These are phyloP conservation scores for Osmerus eperlanus DNA, from an alignment of 2,113 vertebrate species.

Conservation along the genomic window DNA sequence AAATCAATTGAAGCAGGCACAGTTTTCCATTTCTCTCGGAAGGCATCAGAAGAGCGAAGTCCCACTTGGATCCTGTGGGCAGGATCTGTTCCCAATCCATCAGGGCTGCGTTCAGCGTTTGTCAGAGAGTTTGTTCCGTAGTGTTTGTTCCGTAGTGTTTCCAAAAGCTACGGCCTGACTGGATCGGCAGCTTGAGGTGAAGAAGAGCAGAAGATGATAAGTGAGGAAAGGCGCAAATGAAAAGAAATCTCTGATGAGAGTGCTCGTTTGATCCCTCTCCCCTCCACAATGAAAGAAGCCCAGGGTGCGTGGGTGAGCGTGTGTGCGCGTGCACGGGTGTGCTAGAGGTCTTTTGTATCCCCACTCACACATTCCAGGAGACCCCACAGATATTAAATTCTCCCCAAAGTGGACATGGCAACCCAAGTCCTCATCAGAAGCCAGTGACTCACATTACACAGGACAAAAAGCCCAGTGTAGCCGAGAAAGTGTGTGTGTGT, in stretches of 20 bases:
- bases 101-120: slow-evolving; percentile 25
- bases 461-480: slow-evolving; percentile 10
- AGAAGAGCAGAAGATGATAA: background rate
- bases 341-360: slow-evolving; percentile 61
- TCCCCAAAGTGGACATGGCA: slow-evolving; percentile 67
- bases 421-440: slow-evolving; percentile 69
- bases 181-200: background rate
- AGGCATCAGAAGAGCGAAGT: slow-evolving; percentile 36
- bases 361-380: slow-evolving; percentile 65
- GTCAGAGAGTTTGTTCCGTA: slow-evolving; percentile 30
- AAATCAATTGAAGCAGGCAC: slow-evolving; percentile 39
- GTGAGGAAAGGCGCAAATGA: background rate
- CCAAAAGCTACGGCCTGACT: background rate
- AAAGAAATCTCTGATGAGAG: background rate
- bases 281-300: background rate
- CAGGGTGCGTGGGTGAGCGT: background rate
- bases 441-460: slow-evolving; percentile 57
- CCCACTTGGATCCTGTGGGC: slow-evolving; percentile 10
- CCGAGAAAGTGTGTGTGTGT: background rate
- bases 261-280: background rate
- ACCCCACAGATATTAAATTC: slow-evolving; percentile 71
- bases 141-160: slow-evolving; percentile 18
- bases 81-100: slow-evolving; percentile 3
- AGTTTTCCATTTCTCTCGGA: slow-evolving; percentile 43
- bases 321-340: slow-evolving; percentile 4